Evolutionary conservation across 2,797 vertebrate species (phyloP).

Genomic region (Lutjanus argentimaculatus): DNA sequence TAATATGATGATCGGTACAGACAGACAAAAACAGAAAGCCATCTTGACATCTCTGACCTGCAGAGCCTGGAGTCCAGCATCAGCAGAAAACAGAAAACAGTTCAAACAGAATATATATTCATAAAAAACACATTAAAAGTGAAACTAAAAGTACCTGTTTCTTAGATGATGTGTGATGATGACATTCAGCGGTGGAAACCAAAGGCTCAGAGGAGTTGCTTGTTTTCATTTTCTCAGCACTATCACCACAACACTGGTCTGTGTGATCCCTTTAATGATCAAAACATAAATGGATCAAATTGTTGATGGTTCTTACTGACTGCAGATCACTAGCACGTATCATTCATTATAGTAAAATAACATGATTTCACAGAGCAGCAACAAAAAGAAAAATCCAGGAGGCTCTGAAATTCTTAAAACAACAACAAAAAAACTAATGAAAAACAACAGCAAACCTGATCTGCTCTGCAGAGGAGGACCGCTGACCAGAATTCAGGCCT

Average conservation of each 20-base stretch:
- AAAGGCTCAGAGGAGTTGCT: conserved; percentile 60
- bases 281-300: neutral
- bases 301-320: neutral
- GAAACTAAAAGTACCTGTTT: conserved; percentile 63
- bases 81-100: too few species aligned
- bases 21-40: neutral
- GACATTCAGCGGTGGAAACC: conserved; percentile 37
- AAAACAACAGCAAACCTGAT: conserved; percentile 60
- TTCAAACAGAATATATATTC: neutral
- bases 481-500: conserved; percentile 6
- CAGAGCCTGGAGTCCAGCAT: too few species aligned
- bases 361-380: conserved; percentile 1
- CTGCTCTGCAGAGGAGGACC: conserved; percentile 42
- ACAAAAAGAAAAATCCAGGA: neutral
- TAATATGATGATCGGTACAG: neutral
- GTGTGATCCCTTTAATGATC: conserved; percentile 55
- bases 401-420: neutral
- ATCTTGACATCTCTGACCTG: neutral
- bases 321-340: neutral
- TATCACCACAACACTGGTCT: conserved; percentile 50
- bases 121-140: neutral
- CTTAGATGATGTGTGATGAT: conserved; percentile 49
- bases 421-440: neutral
- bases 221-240: conserved; percentile 67
- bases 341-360: neutral